Evolutionary conservation across 2,797 vertebrate species (phyloP).

Genomic region (Antennarius maculatus): DNA sequence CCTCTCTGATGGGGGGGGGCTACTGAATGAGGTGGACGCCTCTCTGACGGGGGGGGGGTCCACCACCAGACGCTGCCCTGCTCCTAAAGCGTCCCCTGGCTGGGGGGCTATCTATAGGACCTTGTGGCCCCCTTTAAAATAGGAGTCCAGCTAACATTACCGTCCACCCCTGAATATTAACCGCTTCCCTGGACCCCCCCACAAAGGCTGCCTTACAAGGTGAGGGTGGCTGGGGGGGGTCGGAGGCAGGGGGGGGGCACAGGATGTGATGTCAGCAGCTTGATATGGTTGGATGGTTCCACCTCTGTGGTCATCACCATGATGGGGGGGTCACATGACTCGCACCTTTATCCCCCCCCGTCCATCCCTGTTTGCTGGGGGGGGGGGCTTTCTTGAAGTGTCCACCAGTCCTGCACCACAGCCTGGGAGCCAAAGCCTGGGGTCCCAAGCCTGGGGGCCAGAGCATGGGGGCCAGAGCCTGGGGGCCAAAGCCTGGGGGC

Average conservation of each 20-base stretch:
- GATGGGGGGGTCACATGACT: too few species aligned
- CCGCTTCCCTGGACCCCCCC: constrained; percentile 85
- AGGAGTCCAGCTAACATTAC: constrained; percentile 85
- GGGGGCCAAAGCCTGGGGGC: too few species aligned
- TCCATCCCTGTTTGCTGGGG: too few species aligned
- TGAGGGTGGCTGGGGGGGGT: constrained; percentile 72
- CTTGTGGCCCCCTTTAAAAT: constrained; percentile 81
- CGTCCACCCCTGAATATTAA: constrained; percentile 88
- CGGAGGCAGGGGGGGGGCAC: constrained; percentile 35
- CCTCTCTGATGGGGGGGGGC: constrained; percentile 35
- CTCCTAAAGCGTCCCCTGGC: constrained; percentile 78
- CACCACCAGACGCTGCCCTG: constrained; percentile 63
- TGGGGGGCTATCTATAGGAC: constrained; percentile 85
- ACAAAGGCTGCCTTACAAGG: constrained; percentile 87
- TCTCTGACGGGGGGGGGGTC: constrained; percentile 46
- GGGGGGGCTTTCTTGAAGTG: too few species aligned
- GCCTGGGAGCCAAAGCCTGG: too few species aligned
- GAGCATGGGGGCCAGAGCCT: too few species aligned
- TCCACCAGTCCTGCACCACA: too few species aligned
- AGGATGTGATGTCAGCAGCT: constrained; percentile 51
- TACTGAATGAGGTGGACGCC: constrained; percentile 59
- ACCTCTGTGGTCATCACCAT: constrained; percentile 32
- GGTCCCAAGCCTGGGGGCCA: too few species aligned
- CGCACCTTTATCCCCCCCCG: too few species aligned
- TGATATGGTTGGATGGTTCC: constrained; percentile 55